A percentile compares a stretch with the other conserved stretches of the same genome.
These are phyloP conservation scores for Ophion ellenae DNA, from an alignment of 2,888 invertebrate genomes.

Conservation along the genomic window DNA sequence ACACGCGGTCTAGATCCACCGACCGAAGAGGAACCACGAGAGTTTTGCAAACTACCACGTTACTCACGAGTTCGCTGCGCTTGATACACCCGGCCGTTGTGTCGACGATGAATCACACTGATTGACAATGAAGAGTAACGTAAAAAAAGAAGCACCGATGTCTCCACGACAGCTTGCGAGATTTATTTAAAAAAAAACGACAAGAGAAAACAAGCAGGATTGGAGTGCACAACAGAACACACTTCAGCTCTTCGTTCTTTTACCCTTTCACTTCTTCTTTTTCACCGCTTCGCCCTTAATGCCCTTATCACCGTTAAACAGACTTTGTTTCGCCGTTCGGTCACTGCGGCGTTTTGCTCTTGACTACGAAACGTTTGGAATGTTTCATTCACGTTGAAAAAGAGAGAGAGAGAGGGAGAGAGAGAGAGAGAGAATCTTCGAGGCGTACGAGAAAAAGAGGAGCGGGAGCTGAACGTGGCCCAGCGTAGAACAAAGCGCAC, in stretches of 20 bases:
- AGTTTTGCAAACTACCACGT: too few relatives aligned
- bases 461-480: slow-evolving; percentile 41
- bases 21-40: too few relatives aligned
- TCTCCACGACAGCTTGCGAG: too few relatives aligned
- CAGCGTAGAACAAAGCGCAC: slow-evolving; percentile 68
- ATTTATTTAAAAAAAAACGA: too few relatives aligned
- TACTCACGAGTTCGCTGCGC: too few relatives aligned
- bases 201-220: background rate
- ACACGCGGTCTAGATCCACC: too few relatives aligned
- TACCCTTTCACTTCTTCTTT: background rate
- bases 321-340: slow-evolving; percentile 10
- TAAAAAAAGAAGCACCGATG: too few relatives aligned
- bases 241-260: slow-evolving; percentile 31
- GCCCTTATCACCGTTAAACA: slow-evolving; percentile 22
- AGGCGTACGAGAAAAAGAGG: slow-evolving; percentile 8
- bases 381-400: slow-evolving; percentile 54
- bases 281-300: slow-evolving; percentile 1
- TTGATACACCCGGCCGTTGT: too few relatives aligned
- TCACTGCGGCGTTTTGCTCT: slow-evolving; percentile 31
- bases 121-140: too few relatives aligned
- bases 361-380: slow-evolving; percentile 40
- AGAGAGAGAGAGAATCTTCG: background rate
- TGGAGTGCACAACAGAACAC: background rate
- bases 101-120: too few relatives aligned
- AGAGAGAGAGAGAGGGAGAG: background rate